A percentile compares a stretch with the other conserved stretches of the same genome.
Conservation (phyloP, 30 jellyfish, hydroid and myxozoan species). For the Cassiopea xamachana region DNA sequence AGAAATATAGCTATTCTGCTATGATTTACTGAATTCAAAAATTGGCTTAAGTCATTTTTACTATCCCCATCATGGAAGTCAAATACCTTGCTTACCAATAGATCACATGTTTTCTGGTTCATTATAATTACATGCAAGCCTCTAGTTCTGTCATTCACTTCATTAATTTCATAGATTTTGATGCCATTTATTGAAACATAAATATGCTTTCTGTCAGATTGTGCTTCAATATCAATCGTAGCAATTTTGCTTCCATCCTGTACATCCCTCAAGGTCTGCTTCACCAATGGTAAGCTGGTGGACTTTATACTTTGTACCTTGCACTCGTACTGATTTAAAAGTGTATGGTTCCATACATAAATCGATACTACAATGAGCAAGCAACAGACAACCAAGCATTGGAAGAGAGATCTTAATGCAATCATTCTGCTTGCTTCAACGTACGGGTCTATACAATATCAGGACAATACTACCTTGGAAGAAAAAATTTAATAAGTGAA, state of each 20-base stretch:
- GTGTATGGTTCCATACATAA: too few relatives aligned
- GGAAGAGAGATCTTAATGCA: too few relatives aligned
- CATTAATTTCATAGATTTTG: constrained; percentile 72
- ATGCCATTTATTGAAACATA: constrained; percentile 82
- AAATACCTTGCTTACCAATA: constrained; percentile 79
- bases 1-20: constrained; percentile 86
- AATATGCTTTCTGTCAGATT: constrained; percentile 76
- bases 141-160: constrained; percentile 56
- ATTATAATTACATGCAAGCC: constrained; percentile 91
- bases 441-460: too few relatives aligned
- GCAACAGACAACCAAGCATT: too few relatives aligned
- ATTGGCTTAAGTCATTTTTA: constrained; percentile 80
- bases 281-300: too few relatives aligned
- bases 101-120: constrained; percentile 80
- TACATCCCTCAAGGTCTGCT: too few relatives aligned
- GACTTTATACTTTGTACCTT: too few relatives aligned
- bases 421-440: too few relatives aligned
- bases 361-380: too few relatives aligned
- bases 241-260: not conserved
- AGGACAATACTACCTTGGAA: too few relatives aligned
- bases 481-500: too few relatives aligned
- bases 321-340: too few relatives aligned
- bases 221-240: constrained; percentile 64
- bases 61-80: constrained; percentile 80
- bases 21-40: constrained; percentile 74